These are phyloP conservation scores for Oscheius sp. DNA, from an alignment of 2,888 invertebrate genomes.

Conservation along the genomic window DNA sequence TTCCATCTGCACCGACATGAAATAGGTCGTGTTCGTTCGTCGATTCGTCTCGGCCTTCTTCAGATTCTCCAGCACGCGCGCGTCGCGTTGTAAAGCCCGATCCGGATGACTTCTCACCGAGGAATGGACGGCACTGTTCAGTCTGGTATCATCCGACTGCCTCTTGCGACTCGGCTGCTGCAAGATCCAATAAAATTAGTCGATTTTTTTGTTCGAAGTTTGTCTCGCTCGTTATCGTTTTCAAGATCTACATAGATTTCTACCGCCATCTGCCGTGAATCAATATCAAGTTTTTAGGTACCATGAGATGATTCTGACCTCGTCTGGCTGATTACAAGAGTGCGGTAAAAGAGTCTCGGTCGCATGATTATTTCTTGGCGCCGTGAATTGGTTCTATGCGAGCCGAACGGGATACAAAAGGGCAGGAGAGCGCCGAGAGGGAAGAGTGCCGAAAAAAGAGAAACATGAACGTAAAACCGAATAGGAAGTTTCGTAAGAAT, in stretches of 20 bases:
- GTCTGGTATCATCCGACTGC: slow-evolving; percentile 4
- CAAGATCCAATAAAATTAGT: neutral
- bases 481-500: too few relatives aligned
- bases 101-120: slow-evolving; percentile 25
- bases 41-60: slow-evolving; percentile 20
- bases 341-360: too few relatives aligned
- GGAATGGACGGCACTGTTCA: slow-evolving; percentile 18
- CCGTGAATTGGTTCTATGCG: too few relatives aligned
- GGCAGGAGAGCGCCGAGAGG: too few relatives aligned
- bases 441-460: too few relatives aligned
- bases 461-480: too few relatives aligned
- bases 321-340: too few relatives aligned
- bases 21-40: slow-evolving; percentile 38
- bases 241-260: neutral
- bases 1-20: slow-evolving; percentile 51
- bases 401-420: too few relatives aligned
- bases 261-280: neutral
- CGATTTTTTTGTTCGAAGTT: neutral
- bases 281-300: too few relatives aligned
- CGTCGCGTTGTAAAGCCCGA: slow-evolving; percentile 10
- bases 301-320: too few relatives aligned
- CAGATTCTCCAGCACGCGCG: slow-evolving; percentile 28
- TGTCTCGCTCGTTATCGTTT: neutral
- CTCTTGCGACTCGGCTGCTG: slow-evolving; percentile 20
- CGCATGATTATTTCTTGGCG: too few relatives aligned